These are phyloP conservation scores for Mantis religiosa DNA, from an alignment of 2,888 invertebrate genomes.

Conservation along the genomic window DNA sequence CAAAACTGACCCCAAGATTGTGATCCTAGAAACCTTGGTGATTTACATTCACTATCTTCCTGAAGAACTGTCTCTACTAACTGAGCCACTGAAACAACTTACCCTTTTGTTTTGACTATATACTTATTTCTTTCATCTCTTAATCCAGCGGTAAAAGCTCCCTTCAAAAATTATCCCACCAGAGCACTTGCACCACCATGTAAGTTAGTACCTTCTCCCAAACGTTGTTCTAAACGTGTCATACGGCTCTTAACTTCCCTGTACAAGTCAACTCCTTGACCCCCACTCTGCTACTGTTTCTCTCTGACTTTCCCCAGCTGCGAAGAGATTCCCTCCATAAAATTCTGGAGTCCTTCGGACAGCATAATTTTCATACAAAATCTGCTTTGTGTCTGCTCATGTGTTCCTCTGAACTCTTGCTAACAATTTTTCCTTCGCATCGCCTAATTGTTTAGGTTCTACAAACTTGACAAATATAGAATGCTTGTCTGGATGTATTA, in stretches of 20 bases:
- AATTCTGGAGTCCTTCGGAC: too few species aligned
- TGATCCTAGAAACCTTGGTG: not conserved
- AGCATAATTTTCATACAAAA: too few species aligned
- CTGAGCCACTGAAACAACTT: not conserved
- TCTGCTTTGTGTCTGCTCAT: too few species aligned
- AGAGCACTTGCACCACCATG: too few species aligned
- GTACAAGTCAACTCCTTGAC: not conserved
- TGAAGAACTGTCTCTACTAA: not conserved
- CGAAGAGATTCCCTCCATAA: too few species aligned
- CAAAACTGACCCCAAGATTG: too few species aligned
- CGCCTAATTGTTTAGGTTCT: slow-evolving; percentile 5
- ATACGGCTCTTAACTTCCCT: too few species aligned
- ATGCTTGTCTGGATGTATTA: too few species aligned
- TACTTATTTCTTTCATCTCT: not conserved
- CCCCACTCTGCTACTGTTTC: not conserved
- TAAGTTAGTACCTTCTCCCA: too few species aligned
- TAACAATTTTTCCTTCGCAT: not conserved
- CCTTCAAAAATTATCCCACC: not conserved
- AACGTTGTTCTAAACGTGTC: too few species aligned
- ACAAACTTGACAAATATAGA: not conserved
- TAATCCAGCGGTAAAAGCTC: not conserved
- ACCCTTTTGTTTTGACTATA: not conserved
- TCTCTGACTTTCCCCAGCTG: not conserved
- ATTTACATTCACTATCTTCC: too few species aligned
- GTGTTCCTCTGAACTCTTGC: not conserved